phyloP scores from a whole-genome alignment of 1,140 invertebrate genomes.

The Paraescarpia echinospica region DNA sequence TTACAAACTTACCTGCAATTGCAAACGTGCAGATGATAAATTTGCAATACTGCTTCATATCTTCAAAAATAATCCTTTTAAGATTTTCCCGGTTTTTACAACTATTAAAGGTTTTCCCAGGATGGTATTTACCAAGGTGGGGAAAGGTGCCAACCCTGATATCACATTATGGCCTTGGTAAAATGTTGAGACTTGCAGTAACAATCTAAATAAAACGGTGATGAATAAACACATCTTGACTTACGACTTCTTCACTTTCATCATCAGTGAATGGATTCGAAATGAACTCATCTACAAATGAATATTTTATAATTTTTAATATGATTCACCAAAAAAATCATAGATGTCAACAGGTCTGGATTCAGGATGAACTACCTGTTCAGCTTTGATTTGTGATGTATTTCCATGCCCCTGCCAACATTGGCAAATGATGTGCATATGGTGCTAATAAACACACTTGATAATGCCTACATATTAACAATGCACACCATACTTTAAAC shows the following conservation, averaged over 20 bases:
- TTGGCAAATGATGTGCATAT: background rate
- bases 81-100: no score
- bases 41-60: no score
- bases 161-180: no score
- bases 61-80: no score
- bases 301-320: background rate
- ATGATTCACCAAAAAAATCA: no score
- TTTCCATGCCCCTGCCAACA: background rate
- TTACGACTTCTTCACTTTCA: background rate
- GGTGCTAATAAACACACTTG: background rate
- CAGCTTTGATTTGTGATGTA: background rate
- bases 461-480: background rate
- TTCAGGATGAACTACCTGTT: background rate
- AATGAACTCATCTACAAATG: background rate
- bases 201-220: no score
- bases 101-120: no score
- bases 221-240: background rate
- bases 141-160: no score
- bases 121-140: no score
- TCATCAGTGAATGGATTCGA: background rate
- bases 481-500: background rate
- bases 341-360: background rate
- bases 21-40: no score
- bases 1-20: no score
- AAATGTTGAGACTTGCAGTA: no score